phyloP scores from a whole-genome alignment of 1,140 invertebrate genomes.

The Eciton burchellii region DNA sequence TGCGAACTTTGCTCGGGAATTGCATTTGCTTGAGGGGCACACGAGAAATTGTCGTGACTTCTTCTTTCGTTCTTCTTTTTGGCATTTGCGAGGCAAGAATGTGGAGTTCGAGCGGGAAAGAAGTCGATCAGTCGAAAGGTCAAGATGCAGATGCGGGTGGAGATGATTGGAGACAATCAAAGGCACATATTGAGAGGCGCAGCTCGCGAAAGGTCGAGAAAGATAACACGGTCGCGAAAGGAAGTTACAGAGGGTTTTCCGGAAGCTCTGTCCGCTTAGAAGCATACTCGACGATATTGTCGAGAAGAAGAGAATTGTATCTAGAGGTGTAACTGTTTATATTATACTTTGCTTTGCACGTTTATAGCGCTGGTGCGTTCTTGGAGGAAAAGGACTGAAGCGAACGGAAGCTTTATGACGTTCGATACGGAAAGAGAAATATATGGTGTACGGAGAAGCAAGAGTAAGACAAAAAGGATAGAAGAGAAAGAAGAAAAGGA shows the following conservation, averaged over 20 bases:
- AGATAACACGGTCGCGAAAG: not conserved
- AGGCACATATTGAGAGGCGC: constrained; percentile 7
- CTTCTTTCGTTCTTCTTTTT: not conserved
- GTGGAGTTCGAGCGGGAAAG: not conserved
- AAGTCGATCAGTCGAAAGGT: not conserved
- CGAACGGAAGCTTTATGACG: not conserved
- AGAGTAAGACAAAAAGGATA: not conserved
- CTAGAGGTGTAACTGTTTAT: constrained; percentile 61
- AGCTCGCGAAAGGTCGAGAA: not conserved
- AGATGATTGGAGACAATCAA: not conserved
- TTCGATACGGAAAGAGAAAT: not conserved
- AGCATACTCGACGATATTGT: not conserved
- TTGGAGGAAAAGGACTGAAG: constrained; percentile 11
- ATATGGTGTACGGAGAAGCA: not conserved
- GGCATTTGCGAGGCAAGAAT: not conserved
- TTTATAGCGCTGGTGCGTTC: constrained; percentile 43
- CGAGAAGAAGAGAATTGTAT: constrained; percentile 45
- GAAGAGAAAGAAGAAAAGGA: not conserved
- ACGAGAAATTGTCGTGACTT: constrained; percentile 1
- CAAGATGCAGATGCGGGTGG: not conserved
- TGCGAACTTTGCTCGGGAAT: not conserved
- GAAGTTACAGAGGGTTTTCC: constrained; percentile 34
- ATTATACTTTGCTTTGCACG: constrained; percentile 66
- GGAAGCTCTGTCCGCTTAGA: constrained; percentile 34
- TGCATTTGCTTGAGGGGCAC: not conserved